Evolutionary conservation across 2,113 vertebrate genomes (phyloP), one percentile per base, ranked within the genome.

Genomic region (Macheiramphus alcinus): DNA sequence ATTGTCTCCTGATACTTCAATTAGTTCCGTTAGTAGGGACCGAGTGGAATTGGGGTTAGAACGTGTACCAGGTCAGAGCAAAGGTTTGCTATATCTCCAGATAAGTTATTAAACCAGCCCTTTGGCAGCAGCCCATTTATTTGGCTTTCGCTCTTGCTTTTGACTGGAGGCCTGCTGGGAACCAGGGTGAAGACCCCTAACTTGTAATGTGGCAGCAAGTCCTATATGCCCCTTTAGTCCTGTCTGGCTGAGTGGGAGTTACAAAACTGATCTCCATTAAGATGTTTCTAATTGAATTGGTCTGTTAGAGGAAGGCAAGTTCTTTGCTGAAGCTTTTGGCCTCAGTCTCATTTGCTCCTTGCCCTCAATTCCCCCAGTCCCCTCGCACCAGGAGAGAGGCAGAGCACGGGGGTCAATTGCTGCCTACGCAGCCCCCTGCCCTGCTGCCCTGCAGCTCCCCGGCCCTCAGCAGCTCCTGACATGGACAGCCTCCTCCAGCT

Each of bases 191-290:
- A 76, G 74, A 86, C 74, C 78, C 50, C 38, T 34, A 58, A 53
- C 71, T 73, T 80, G 53, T 45, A 86, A 67, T 2, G 22, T 52
- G 32, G 42, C 72, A 93, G 72, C 26, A 66, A 80, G 23, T 80
- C 19, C 0, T 72, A 26, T 48, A 13, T 27, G 16, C 27, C 73
- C 66, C 62, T 89, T 85, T 38, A 45, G 45, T 50, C 29, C 42
- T 34, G n/a, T 22, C 58, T 89, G 78, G 26, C n/a, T 66, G 78
- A 70, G 91, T 82, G 84, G 95, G 89, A 95, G 89, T 55, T 66
- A 14, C 5, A 10, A 81, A 91, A 56, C 0, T 0, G 32, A 17
- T 72, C 86, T 94, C 89, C 78, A 93, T 85, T 88, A 91, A 73
- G 48, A 52, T 58, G 21, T 66, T 94, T 58, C 66, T 95, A 67